These are phyloP conservation scores for Acleris holmiana DNA, from an alignment of 2,888 invertebrate genomes.

Conservation along the genomic window DNA sequence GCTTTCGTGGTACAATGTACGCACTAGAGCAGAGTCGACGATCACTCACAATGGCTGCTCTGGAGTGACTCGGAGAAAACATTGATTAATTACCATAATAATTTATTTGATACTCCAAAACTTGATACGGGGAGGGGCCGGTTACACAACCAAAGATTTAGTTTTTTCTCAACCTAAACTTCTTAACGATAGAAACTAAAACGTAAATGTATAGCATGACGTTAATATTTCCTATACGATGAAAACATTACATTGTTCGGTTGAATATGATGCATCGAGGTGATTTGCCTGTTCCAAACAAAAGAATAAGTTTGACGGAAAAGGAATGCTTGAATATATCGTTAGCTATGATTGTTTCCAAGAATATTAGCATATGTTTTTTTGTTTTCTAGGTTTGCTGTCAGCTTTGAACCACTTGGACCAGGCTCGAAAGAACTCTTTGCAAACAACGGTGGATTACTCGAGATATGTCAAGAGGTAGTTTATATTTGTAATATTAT, in stretches of 20 bases:
- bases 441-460: constrained; percentile 91
- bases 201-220: constrained; percentile 65
- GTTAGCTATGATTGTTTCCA: constrained; percentile 72
- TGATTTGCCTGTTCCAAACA: constrained; percentile 81
- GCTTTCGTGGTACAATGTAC: constrained; percentile 73
- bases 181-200: constrained; percentile 51
- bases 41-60: constrained; percentile 78
- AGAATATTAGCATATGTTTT: constrained; percentile 68
- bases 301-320: constrained; percentile 79
- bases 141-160: constrained; percentile 70
- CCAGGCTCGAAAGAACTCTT: constrained; percentile 81
- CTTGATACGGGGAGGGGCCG: constrained; percentile 77
- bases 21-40: constrained; percentile 66
- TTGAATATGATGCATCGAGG: constrained; percentile 78
- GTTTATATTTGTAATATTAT: constrained; percentile 38
- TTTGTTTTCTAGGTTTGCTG: constrained; percentile 69
- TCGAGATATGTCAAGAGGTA: constrained; percentile 94
- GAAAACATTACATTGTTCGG: constrained; percentile 78
- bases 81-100: constrained; percentile 85
- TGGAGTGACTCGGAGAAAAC: constrained; percentile 83
- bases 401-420: constrained; percentile 80
- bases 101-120: constrained; percentile 84
- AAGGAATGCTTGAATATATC: constrained; percentile 72
- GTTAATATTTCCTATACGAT: constrained; percentile 69
- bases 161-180: constrained; percentile 71